A percentile compares a stretch with the other conserved stretches of the same genome.
Evolutionary conservation across 2,797 vertebrate species (phyloP).

Genomic region (Mormyrops attenuatus): DNA sequence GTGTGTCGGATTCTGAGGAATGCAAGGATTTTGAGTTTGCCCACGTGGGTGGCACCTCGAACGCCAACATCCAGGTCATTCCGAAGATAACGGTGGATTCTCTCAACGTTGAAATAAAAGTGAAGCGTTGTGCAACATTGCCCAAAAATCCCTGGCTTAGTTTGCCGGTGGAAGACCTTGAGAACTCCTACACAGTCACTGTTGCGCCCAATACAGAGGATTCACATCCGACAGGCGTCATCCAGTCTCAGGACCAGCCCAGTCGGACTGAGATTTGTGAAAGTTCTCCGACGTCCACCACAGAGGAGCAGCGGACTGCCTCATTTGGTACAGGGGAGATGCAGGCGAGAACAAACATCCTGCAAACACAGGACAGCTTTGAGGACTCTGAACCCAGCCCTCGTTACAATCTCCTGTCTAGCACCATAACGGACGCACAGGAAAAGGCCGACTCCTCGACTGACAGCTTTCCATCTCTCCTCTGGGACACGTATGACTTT

Average conservation of each 20-base stretch:
- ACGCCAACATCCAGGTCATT: slow-evolving; percentile 47
- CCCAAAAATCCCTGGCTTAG: slow-evolving; percentile 66
- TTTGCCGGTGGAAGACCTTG: slow-evolving; percentile 59
- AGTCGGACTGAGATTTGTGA: slow-evolving; percentile 11
- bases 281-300: neutral
- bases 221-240: neutral
- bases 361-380: slow-evolving; percentile 27
- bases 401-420: slow-evolving; percentile 52
- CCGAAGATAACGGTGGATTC: slow-evolving; percentile 45
- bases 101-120: slow-evolving; percentile 58
- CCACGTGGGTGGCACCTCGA: slow-evolving; percentile 35
- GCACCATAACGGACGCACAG: slow-evolving; percentile 49
- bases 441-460: slow-evolving; percentile 34
- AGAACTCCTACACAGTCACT: slow-evolving; percentile 57
- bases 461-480: slow-evolving; percentile 45
- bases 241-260: slow-evolving; percentile 32
- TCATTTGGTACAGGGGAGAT: neutral
- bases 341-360: slow-evolving; percentile 20
- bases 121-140: slow-evolving; percentile 44
- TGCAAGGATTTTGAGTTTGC: slow-evolving; percentile 26
- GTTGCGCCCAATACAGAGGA: slow-evolving; percentile 44
- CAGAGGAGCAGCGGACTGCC: slow-evolving; percentile 25
- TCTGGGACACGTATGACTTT: slow-evolving; percentile 63
- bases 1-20: slow-evolving; percentile 38
- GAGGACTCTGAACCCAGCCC: slow-evolving; percentile 43